Percentiles rank a stretch among this genome's conserved stretches.
These are phyloP conservation scores for Mirounga angustirostris DNA, from an alignment of 2,113 vertebrate genomes.

Conservation along the genomic window DNA sequence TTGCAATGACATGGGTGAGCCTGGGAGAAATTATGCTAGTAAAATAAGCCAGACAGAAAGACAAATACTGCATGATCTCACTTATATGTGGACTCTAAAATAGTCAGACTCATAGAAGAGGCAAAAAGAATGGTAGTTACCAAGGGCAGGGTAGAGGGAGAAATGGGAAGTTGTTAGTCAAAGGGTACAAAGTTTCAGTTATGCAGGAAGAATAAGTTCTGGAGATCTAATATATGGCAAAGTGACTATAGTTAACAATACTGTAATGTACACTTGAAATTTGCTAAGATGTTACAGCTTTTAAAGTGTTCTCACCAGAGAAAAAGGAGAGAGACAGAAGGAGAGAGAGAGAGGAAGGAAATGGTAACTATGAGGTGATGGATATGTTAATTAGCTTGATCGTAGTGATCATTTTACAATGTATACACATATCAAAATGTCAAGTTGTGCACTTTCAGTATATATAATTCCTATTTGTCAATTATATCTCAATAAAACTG, in stretches of 20 bases:
- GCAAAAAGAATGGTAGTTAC: neutral
- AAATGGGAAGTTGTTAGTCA: neutral
- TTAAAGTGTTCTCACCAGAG: neutral
- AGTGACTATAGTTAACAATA: neutral
- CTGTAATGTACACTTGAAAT: neutral
- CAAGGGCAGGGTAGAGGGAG: neutral
- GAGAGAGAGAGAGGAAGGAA: neutral
- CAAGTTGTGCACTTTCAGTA: neutral
- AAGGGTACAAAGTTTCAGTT: conserved; percentile 23
- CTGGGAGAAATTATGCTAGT: neutral
- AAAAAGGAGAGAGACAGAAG: neutral
- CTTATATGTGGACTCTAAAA: neutral
- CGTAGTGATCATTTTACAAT: neutral
- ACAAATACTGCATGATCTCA: neutral
- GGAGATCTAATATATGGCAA: neutral
- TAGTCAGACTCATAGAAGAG: neutral
- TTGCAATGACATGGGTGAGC: neutral
- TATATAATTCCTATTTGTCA: neutral
- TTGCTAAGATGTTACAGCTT: neutral
- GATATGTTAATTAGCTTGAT: neutral
- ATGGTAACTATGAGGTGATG: neutral
- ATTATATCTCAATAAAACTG: neutral
- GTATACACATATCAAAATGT: neutral
- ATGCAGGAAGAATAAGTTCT: neutral
- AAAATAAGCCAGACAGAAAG: neutral